phyloP scores from a whole-genome alignment of 2,888 invertebrate species.

The Pseudoips prasinana region DNA sequence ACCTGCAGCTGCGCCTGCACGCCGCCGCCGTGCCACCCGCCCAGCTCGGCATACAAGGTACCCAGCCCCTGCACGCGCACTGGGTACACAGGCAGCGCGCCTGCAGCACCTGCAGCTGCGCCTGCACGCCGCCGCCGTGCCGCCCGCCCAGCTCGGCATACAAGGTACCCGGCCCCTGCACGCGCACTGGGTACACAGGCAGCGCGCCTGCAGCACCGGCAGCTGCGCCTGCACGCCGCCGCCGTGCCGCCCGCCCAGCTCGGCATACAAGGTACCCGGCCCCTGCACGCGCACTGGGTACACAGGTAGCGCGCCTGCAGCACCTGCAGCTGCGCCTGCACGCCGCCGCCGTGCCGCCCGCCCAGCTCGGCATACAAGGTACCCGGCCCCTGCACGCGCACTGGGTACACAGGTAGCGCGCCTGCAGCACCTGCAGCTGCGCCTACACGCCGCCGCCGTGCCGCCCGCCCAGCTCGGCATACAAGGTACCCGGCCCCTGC shows the following conservation, averaged over 20 bases:
- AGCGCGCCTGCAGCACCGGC: constrained; percentile 92
- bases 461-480: constrained; percentile 29
- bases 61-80: constrained; percentile 91
- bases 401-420: constrained; percentile 94
- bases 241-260: constrained; percentile 33
- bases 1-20: constrained; percentile 91
- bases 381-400: constrained; percentile 91
- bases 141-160: constrained; percentile 24
- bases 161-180: constrained; percentile 84
- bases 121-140: constrained; percentile 86
- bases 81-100: constrained; percentile 94
- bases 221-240: constrained; percentile 92
- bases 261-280: constrained; percentile 35
- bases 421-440: constrained; percentile 92
- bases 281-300: constrained; percentile 97
- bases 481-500: no score
- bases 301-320: constrained; percentile 95
- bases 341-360: constrained; percentile 75
- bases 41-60: constrained; percentile 38
- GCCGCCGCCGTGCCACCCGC: constrained; percentile 75
- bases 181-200: constrained; percentile 97
- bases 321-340: constrained; percentile 92
- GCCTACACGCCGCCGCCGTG: constrained; percentile 88
- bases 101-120: constrained; percentile 94
- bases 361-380: constrained; percentile 38